Evolutionary conservation across 1,140 invertebrate genomes (phyloP), one percentile per base, ranked within the genome.

Genomic region (Fragariocoptes setiger): DNA sequence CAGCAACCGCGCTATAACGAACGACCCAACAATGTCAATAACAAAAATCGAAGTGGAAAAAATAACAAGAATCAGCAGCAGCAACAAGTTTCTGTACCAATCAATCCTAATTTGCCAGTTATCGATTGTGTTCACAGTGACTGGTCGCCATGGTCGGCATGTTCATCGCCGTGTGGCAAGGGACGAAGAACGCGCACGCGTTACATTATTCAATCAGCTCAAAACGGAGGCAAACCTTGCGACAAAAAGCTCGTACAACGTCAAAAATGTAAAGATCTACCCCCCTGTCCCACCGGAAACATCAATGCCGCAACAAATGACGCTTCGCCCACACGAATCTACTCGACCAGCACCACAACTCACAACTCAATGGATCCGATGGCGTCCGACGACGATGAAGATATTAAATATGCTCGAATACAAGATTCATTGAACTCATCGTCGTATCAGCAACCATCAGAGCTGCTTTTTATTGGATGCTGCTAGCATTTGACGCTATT

Each of bases 401-500:
- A n/a, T n/a, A n/a, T n/a, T n/a, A n/a, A n/a, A n/a, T n/a, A n/a
- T n/a, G n/a, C n/a, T n/a, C n/a, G n/a, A n/a, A n/a, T n/a, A n/a
- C n/a, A n/a, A n/a, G n/a, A n/a, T n/a, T n/a, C n/a, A n/a, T n/a
- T n/a, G n/a, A n/a, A n/a, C n/a, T n/a, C n/a, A n/a, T n/a, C n/a
- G n/a, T n/a, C n/a, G n/a, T n/a, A n/a, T n/a, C n/a, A n/a, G n/a
- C n/a, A n/a, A n/a, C n/a, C n/a, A n/a, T n/a, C n/a, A n/a, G n/a
- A n/a, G n/a, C n/a, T n/a, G n/a, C 12, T 12, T 13, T 41, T 46
- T 38, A 47, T 22, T 47, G 46, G 63, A 92, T 90, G 54, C 78
- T 85, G 62, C 77, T 78, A 42, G 90, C 86, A 61, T 95, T 94
- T 21, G 86, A 90, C 45, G 90, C 88, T 60, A 97, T 95, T 65